A percentile compares a stretch with the other conserved stretches of the same genome.
Conservation (phyloP, 2,888 invertebrate species). For the Gisinianus flammeolus region DNA sequence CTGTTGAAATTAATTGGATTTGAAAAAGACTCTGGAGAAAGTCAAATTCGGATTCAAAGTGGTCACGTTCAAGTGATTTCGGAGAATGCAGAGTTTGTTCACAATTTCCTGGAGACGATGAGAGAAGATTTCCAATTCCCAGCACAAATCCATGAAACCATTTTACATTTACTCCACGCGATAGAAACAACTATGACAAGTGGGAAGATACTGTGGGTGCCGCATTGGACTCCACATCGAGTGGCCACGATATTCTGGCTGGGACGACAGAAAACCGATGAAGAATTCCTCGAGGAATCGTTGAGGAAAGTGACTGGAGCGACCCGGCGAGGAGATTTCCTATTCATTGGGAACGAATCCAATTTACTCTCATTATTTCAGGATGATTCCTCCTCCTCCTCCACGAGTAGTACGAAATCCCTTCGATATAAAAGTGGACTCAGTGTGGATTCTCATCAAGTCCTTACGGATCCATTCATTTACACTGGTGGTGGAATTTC, state of each 20-base stretch:
- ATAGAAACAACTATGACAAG: not conserved
- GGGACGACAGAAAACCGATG: not conserved
- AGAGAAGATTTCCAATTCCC: not conserved
- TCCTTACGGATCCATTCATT: not conserved
- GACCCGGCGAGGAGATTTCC: not conserved
- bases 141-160: not conserved
- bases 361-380: not conserved
- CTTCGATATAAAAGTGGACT: not conserved
- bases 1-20: not conserved
- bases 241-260: not conserved
- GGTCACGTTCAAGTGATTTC: slow-evolving; percentile 8
- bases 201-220: not conserved
- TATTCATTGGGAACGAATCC: not conserved
- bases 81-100: not conserved
- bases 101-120: not conserved
- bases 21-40: not conserved
- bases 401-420: not conserved
- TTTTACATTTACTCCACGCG: not conserved
- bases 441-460: not conserved
- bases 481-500: not conserved
- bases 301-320: not conserved
- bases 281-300: not conserved
- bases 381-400: not conserved
- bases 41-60: not conserved
- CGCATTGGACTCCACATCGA: not conserved